Base-by-base conservation (phyloP, 2,797 vertebrate genomes). In the Pseudochromis fuscus region DNA sequence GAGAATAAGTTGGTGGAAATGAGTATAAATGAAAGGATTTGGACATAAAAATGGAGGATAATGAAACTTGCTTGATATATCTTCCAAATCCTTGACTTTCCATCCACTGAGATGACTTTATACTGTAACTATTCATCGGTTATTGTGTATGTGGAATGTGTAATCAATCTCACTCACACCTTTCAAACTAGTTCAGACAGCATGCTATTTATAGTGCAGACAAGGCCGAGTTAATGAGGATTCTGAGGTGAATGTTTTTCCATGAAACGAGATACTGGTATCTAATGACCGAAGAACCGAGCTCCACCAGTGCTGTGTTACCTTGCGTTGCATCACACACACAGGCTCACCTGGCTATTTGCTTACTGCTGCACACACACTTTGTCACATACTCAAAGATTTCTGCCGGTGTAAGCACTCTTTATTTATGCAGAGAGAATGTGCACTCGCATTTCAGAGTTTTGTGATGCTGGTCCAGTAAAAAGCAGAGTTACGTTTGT, bases 291-390 rank as follows among this genome's bases (percentile, higher is more conserved):
- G 13, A 35, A 45, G 38, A 69, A 9, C 49, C 58, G 46, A 74
- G 24, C 66, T 59, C 57, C 50, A 35, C 45, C 35, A 40, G 80
- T 55, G 55, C 57, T 48, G n/a, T 38, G 49, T 87, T 87, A 69
- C 79, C 45, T 68, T 68, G 30, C 67, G 63, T 82, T 80, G 63
- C 61, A 52, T 83, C 81, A 84, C 66, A 58, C 38, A 31, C 48
- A 44, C 42, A 61, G 56, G 67, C 75, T 75, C 81, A 71, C 81
- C 67, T 77, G 66, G 25, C 63, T 78, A 57, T 88, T 82, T 79
- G 77, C 77, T 86, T 67, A 61, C 69, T 45, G 27, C 65, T 67
- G 65, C 37, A 46, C 42, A 48, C 13, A 35, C 46, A 67, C 67
- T 72, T 61, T n/a, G n/a, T n/a, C n/a, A n/a, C n/a, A n/a, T n/a